These are phyloP conservation scores for Odiellus spinosus DNA, from an alignment of 2,888 invertebrate species.

Conservation along the genomic window DNA sequence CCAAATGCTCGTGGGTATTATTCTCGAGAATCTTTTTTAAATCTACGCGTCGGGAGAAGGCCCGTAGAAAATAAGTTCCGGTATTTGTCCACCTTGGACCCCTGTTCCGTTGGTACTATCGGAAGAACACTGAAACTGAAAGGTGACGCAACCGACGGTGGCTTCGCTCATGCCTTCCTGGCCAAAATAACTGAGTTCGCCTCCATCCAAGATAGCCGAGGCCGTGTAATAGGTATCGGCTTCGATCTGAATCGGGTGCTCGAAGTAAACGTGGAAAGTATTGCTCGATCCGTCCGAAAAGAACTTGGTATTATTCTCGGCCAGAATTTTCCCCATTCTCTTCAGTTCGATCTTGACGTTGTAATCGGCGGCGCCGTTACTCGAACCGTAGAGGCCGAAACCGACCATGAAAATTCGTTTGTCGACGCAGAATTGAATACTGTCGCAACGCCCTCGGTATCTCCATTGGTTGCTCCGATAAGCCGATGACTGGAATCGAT, in stretches of 20 bases:
- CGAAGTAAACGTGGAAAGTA: conserved; percentile 77
- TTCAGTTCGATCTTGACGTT: conserved; percentile 87
- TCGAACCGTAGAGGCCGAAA: conserved; percentile 88
- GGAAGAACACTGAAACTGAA: conserved; percentile 92
- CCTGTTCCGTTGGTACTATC: conserved; percentile 96
- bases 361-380: conserved; percentile 87
- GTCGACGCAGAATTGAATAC: conserved; percentile 91
- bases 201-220: conserved; percentile 83
- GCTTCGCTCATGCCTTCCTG: conserved; percentile 94
- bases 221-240: conserved; percentile 89
- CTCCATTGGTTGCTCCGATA: conserved; percentile 95
- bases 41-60: conserved; percentile 40
- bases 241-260: conserved; percentile 59
- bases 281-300: conserved; percentile 93
- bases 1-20: no score
- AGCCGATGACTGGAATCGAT: conserved; percentile 88
- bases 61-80: conserved; percentile 88
- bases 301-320: conserved; percentile 82
- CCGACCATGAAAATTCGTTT: conserved; percentile 89
- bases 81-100: conserved; percentile 93
- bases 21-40: no score
- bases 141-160: conserved; percentile 77
- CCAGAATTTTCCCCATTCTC: conserved; percentile 64
- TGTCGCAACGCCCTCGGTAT: conserved; percentile 87
- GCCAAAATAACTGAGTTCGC: conserved; percentile 87